Evolutionary conservation across 1,140 invertebrate species (phyloP).

Genomic region (Brachystomella parvula): DNA sequence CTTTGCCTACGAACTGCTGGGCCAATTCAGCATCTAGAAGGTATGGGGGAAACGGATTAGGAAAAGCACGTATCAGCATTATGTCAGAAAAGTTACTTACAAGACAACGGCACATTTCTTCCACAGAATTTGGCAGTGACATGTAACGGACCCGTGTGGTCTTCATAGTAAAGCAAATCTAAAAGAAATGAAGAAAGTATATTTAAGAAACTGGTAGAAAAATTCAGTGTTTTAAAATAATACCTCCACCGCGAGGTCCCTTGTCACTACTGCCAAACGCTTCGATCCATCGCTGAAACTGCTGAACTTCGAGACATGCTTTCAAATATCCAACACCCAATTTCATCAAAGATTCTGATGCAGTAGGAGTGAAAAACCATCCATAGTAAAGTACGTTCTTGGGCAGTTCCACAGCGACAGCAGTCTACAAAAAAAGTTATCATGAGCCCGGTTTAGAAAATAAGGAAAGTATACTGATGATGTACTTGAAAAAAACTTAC

Average conservation of each 20-base stretch:
- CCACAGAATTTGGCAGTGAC: slow-evolving; percentile 32
- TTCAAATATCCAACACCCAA: slow-evolving; percentile 11
- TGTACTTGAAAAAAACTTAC: neutral
- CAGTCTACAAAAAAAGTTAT: neutral
- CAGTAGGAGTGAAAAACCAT: slow-evolving; percentile 29
- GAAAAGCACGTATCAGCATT: too few species aligned
- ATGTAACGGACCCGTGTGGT: slow-evolving; percentile 15
- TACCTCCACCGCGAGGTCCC: neutral
- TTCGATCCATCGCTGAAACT: slow-evolving; percentile 22
- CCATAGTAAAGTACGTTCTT: slow-evolving; percentile 30
- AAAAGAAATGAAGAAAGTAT: neutral
- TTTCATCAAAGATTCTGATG: slow-evolving; percentile 13
- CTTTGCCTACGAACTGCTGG: slow-evolving; percentile 7
- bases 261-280: neutral
- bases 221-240: neutral
- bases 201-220: neutral
- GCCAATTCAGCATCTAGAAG: slow-evolving; percentile 14
- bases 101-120: slow-evolving; percentile 1
- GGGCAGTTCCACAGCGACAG: slow-evolving; percentile 9
- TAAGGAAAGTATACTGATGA: too few species aligned
- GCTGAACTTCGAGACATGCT: slow-evolving; percentile 17
- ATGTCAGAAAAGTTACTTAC: slow-evolving; percentile 7
- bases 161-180: neutral
- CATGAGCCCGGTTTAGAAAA: neutral
- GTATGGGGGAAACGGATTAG: too few species aligned